A percentile compares a stretch with the other conserved stretches of the same genome.
These are phyloP conservation scores for Nothura maculosa DNA, from an alignment of 2,797 vertebrate genomes.

Conservation along the genomic window DNA sequence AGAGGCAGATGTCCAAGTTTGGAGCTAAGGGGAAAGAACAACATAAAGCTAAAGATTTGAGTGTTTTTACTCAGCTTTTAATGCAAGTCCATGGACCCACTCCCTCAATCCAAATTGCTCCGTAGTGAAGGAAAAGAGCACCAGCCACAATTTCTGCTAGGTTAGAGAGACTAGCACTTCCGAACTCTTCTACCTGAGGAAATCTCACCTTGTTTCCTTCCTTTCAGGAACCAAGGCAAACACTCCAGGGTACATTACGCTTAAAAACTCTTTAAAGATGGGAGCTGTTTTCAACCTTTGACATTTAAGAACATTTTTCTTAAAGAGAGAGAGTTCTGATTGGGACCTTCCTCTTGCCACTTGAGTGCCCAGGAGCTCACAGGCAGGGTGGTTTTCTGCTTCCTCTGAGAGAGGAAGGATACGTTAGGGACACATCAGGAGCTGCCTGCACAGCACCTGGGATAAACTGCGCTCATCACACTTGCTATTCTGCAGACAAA, in stretches of 20 bases:
- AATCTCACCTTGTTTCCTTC: neutral
- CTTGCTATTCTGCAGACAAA: neutral
- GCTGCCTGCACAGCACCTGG: neutral
- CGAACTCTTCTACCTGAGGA: neutral
- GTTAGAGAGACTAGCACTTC: neutral
- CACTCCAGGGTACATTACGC: neutral
- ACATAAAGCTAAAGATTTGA: neutral
- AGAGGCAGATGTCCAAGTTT: neutral
- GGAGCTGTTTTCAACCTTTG: neutral
- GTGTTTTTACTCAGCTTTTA: neutral
- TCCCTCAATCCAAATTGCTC: neutral
- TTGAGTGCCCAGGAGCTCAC: neutral
- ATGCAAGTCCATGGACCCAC: neutral
- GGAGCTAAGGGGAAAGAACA: neutral
- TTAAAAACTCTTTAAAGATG: neutral
- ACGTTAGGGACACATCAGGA: accelerated
- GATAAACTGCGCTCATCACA: neutral
- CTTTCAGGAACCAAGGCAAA: neutral
- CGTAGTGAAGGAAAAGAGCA: neutral
- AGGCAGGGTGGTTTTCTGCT: neutral
- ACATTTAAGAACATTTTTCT: neutral
- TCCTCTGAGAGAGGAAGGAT: neutral
- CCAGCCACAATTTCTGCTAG: neutral
- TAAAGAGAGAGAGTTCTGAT: neutral
- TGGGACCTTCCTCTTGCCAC: neutral